Base-by-base conservation (phyloP, 2,888 invertebrate genomes). In the Phlogophora meticulosa region DNA sequence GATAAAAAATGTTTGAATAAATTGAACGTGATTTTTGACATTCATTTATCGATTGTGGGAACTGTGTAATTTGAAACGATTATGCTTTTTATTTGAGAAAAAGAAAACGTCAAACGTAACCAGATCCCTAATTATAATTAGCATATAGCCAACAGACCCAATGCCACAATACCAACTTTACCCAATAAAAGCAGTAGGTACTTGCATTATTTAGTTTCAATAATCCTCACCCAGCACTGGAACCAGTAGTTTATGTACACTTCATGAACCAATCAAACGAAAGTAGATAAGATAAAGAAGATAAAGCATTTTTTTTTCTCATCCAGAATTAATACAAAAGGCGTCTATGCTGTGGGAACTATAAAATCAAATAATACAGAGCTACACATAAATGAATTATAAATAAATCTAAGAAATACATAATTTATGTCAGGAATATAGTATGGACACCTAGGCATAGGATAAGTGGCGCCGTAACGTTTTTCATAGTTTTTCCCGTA, bases 391-490 rank as follows among this genome's bases (percentile, higher is more conserved):
- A 52, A 42, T 49, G 13, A 65, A 52, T 46, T 51, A 51, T 40
- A 72, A 52, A 56, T 72, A 72, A 15, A 46, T 45, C 28, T 32
- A 53, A 17, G 13, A 51, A 38, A 63, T 72, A 65, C 66, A 75
- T 71, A 55, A 73, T 76, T 51, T 55, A 76, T 67, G 24, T 67
- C 42, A 20, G 45, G 73, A 74, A 67, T 52, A 72, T 20, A 53
- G 32, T 71, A 43, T 76, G 59, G 76, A 40, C 24, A 38, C 20
- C n/a, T 53, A 53, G 48, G 64, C 46, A 57, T 76, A 60, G 32
- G 57, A 60, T 36, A 52, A 20, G 28, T 72, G 58, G 67, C 77
- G 66, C 65, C 66, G 11, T 9, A 34, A 22, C 7, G 10, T 48
- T 48, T 17, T 13, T 36, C 32, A 22, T 40, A 40, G 34, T 7